Percentiles rank a stretch among this genome's conserved stretches.
Evolutionary conservation across 1,140 invertebrate genomes (phyloP).

Genomic region (Eulimnadia texana): DNA sequence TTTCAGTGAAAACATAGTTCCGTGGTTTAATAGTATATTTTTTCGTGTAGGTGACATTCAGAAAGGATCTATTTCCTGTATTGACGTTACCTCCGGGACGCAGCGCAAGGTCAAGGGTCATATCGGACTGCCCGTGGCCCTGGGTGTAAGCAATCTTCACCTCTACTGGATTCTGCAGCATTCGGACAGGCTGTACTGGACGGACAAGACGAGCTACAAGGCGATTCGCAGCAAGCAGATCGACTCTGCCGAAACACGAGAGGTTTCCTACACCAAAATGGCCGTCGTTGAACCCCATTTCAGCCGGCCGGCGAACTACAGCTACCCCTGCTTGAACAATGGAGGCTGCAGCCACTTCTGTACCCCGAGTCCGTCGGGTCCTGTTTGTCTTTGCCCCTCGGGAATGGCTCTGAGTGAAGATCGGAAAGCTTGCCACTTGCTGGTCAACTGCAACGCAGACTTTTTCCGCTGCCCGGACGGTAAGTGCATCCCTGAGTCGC

Average conservation of each 20-base stretch:
- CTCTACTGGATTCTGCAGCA: not conserved
- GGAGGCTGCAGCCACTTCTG: constrained; percentile 6
- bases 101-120: not conserved
- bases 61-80: too few species aligned
- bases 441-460: too few species aligned
- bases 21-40: too few species aligned
- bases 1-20: too few species aligned
- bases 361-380: not conserved
- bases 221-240: not conserved
- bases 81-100: not conserved
- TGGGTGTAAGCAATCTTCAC: not conserved
- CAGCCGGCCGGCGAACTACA: not conserved
- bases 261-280: not conserved
- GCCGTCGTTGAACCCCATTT: not conserved
- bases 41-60: too few species aligned
- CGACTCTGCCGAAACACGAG: not conserved
- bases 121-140: not conserved
- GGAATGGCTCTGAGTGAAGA: not conserved
- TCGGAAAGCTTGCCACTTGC: not conserved
- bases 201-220: not conserved
- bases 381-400: not conserved
- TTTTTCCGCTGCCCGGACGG: not conserved
- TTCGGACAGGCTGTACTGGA: not conserved
- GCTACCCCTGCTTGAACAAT: too few species aligned
- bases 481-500: constrained; percentile 16